Evolutionary conservation across 2,113 vertebrate genomes (phyloP).

Genomic region (Cochlearius cochlearius): DNA sequence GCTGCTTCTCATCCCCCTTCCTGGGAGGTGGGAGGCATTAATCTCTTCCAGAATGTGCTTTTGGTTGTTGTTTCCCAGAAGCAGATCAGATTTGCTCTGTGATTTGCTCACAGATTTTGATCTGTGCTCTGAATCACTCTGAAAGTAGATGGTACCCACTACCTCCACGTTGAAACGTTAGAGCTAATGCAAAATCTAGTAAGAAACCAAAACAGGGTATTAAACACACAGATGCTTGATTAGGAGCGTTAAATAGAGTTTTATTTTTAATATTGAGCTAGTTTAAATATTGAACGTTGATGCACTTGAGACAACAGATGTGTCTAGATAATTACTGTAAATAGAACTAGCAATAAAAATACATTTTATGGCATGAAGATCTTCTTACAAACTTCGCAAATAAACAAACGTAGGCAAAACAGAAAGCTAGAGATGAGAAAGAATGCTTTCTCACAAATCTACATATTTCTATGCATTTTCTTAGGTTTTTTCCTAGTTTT

Average conservation of each 20-base stretch:
- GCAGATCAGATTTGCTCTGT: slow-evolving; percentile 3
- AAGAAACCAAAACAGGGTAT: neutral
- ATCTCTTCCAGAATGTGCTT: neutral
- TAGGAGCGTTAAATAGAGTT: neutral
- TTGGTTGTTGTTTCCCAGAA: slow-evolving; percentile 36
- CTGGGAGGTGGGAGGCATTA: neutral
- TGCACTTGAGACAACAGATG: neutral
- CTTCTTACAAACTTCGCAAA: neutral
- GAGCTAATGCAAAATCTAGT: neutral
- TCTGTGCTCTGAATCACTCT: neutral
- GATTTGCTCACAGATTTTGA: too few relatives aligned
- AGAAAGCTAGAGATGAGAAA: neutral
- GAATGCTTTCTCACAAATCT: neutral
- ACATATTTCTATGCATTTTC: neutral
- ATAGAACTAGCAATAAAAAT: neutral
- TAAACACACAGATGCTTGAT: neutral
- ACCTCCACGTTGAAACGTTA: neutral
- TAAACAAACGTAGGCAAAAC: neutral
- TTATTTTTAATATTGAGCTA: slow-evolving; percentile 1
- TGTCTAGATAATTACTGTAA: neutral
- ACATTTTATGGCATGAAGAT: neutral
- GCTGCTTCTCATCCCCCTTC: neutral
- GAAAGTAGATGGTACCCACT: neutral
- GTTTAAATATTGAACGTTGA: slow-evolving; percentile 9
- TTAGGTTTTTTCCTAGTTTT: neutral